Conservation (phyloP, 1,140 invertebrate genomes). For the Myzus persicae region DNA sequence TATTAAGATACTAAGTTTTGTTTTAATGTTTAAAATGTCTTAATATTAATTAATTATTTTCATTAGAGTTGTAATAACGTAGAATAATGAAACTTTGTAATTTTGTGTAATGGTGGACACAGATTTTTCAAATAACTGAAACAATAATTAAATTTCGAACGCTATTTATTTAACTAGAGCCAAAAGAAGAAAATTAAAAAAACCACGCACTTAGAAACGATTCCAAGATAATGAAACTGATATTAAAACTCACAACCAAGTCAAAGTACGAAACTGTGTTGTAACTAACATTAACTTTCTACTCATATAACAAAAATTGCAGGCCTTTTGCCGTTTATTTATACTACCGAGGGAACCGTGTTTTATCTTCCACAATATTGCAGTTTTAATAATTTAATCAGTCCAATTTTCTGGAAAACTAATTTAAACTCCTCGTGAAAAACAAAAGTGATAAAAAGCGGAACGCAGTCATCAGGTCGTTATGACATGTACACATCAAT, state of each 20-base stretch:
- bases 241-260: not conserved
- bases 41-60: not conserved
- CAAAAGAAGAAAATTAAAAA: slow-evolving; percentile 19
- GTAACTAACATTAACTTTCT: slow-evolving; percentile 1
- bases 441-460: slow-evolving; percentile 13
- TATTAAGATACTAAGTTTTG: not conserved
- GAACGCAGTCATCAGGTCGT: not conserved
- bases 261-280: not conserved
- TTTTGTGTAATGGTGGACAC: not conserved
- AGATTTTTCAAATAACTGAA: slow-evolving; percentile 14
- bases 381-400: slow-evolving; percentile 30
- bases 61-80: not conserved
- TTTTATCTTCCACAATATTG: not conserved
- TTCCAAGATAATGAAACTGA: slow-evolving; percentile 23
- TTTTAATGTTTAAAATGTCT: slow-evolving; percentile 8
- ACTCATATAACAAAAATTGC: slow-evolving; percentile 2
- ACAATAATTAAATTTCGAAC: slow-evolving; percentile 12
- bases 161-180: not conserved
- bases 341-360: not conserved
- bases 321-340: slow-evolving; percentile 9
- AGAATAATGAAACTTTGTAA: not conserved
- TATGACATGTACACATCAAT: not conserved
- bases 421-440: slow-evolving; percentile 12
- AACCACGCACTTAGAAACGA: not conserved
- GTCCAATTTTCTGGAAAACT: slow-evolving; percentile 33